phyloP scores from a whole-genome alignment of 2,113 vertebrate genomes.

The Elanus axillaris region DNA sequence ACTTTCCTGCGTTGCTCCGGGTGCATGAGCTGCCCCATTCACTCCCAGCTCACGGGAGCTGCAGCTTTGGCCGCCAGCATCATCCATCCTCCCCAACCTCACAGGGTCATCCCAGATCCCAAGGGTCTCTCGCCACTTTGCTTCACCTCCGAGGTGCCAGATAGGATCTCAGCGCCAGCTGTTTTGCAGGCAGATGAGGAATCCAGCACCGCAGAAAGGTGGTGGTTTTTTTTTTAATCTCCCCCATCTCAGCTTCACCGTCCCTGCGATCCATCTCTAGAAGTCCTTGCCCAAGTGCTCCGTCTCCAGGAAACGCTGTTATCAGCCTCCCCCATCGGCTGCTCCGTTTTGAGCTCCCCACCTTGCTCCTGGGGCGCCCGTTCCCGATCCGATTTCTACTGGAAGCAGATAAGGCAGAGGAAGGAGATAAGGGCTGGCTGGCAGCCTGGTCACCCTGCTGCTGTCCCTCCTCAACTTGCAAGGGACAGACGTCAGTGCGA shows the following conservation, averaged over 20 bases:
- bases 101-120: accelerated
- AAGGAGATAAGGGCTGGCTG: not conserved
- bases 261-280: not conserved
- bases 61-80: not conserved
- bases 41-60: accelerated
- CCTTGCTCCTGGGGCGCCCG: accelerated
- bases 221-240: not conserved
- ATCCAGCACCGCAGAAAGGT: accelerated
- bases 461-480: not conserved
- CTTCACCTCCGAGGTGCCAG: not conserved
- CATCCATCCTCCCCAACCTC: not conserved
- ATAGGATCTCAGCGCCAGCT: accelerated
- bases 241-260: accelerated
- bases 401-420: not conserved
- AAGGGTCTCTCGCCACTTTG: accelerated
- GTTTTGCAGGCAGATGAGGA: not conserved
- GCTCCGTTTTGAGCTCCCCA: not conserved
- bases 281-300: not conserved
- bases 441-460: not conserved
- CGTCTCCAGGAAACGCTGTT: not conserved
- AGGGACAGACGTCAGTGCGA: not conserved
- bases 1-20: not conserved
- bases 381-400: not conserved
- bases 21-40: not conserved
- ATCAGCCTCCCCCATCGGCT: not conserved